A percentile compares a stretch with the other conserved stretches of the same genome.
These are phyloP conservation scores for Phortica okadai DNA, from an alignment of 2,888 invertebrate species.

Conservation along the genomic window DNA sequence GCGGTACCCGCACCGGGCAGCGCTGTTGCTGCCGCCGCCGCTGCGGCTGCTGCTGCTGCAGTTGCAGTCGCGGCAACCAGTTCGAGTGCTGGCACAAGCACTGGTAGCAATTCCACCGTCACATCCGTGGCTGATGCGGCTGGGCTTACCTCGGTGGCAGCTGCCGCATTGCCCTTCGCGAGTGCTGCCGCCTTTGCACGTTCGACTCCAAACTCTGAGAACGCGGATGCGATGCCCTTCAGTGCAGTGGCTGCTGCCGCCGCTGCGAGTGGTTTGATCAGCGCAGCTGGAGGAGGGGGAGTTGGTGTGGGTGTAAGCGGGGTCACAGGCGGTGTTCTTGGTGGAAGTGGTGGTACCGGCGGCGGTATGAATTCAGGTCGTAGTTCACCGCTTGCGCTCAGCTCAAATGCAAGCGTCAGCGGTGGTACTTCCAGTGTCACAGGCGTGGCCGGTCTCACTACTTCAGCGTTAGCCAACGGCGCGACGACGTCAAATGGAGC, in stretches of 20 bases:
- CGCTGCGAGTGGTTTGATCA: slow-evolving; percentile 33
- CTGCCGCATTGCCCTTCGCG: slow-evolving; percentile 68
- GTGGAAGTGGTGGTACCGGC: slow-evolving; percentile 55
- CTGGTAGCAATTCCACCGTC: slow-evolving; percentile 65
- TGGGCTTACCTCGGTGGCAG: slow-evolving; percentile 62
- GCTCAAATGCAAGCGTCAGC: slow-evolving; percentile 70
- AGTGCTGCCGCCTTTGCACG: slow-evolving; percentile 71
- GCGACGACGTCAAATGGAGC: slow-evolving; percentile 66
- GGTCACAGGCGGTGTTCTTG: slow-evolving; percentile 54
- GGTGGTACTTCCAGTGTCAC: slow-evolving; percentile 64
- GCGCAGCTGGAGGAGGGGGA: slow-evolving; percentile 10
- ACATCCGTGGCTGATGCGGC: slow-evolving; percentile 66
- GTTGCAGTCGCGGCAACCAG: slow-evolving; percentile 57
- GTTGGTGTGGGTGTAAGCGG: slow-evolving; percentile 57
- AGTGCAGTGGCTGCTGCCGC: slow-evolving; percentile 64
- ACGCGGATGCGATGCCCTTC: slow-evolving; percentile 66
- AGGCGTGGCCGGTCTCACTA: slow-evolving; percentile 58
- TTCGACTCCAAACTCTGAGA: slow-evolving; percentile 73
- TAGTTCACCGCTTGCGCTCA: slow-evolving; percentile 74
- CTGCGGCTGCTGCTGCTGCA: slow-evolving; percentile 69
- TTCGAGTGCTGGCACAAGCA: slow-evolving; percentile 58
- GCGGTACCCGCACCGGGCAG: slow-evolving; percentile 81
- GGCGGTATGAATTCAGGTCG: slow-evolving; percentile 74
- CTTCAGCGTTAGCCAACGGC: slow-evolving; percentile 63
- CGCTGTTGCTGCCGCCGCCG: slow-evolving; percentile 72